Percentiles rank a stretch among this genome's conserved stretches.
phyloP scores from a whole-genome alignment of 2,888 invertebrate species.

The Hirtodrosophila cameraria region DNA sequence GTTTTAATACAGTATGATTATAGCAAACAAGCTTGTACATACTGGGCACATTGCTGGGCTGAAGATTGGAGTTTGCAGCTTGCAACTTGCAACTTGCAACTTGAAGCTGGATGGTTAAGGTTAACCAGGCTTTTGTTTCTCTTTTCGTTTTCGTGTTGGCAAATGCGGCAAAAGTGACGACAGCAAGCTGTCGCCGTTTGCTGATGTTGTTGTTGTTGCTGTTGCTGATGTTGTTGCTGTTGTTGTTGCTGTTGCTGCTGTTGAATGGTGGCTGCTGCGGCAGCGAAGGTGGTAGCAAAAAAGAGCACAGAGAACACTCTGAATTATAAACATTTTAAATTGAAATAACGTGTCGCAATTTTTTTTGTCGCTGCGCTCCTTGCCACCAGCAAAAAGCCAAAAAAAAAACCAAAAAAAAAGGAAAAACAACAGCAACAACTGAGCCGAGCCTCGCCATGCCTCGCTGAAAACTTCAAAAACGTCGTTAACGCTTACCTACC shows the following conservation, averaged over 20 bases:
- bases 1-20: conserved; percentile 21
- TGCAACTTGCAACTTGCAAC: not conserved
- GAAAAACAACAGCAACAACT: conserved; percentile 12
- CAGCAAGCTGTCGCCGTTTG: conserved; percentile 48
- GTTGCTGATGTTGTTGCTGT: conserved; percentile 26
- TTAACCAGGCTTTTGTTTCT: conserved; percentile 30
- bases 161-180: conserved; percentile 48
- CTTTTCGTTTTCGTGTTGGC: conserved; percentile 26
- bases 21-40: conserved; percentile 11
- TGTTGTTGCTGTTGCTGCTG: conserved; percentile 6
- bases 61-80: conserved; percentile 1
- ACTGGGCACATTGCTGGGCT: not conserved
- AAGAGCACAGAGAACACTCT: conserved; percentile 62
- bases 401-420: conserved; percentile 12
- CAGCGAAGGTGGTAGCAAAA: conserved; percentile 47
- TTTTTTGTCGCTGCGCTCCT: conserved; percentile 68
- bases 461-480: conserved; percentile 71
- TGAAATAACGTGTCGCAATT: conserved; percentile 82
- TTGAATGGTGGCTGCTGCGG: conserved; percentile 20
- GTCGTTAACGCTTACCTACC: conserved; percentile 82
- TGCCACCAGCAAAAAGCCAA: conserved; percentile 47
- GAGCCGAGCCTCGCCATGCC: conserved; percentile 16
- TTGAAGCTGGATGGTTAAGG: conserved; percentile 17
- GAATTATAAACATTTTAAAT: conserved; percentile 80
- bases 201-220: conserved; percentile 39